These are phyloP conservation scores for Buathra laborator DNA, from an alignment of 2,888 invertebrate genomes.

Conservation along the genomic window DNA sequence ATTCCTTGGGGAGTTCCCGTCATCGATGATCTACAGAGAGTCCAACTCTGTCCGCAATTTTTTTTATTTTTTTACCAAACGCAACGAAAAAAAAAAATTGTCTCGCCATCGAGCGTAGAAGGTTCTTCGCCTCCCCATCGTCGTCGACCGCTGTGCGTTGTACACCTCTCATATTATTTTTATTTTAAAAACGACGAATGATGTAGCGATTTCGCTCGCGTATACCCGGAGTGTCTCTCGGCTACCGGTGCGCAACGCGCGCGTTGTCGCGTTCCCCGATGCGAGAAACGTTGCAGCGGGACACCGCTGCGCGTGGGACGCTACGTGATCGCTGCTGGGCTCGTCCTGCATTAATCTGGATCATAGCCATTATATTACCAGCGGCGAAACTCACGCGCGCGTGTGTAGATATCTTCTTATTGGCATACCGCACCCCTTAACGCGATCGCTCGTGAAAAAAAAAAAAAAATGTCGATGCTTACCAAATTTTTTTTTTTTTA, in stretches of 20 bases:
- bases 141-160: slow-evolving; percentile 39
- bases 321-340: slow-evolving; percentile 76
- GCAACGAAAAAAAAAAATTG: slow-evolving; percentile 12
- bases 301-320: slow-evolving; percentile 80
- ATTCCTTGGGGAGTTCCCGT: not conserved
- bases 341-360: slow-evolving; percentile 81
- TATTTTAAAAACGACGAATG: slow-evolving; percentile 76
- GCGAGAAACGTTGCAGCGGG: slow-evolving; percentile 64
- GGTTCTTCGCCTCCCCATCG: slow-evolving; percentile 48
- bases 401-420: slow-evolving; percentile 71
- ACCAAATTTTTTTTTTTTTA: slow-evolving; percentile 17
- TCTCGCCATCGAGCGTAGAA: slow-evolving; percentile 34
- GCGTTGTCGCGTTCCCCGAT: slow-evolving; percentile 59
- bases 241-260: slow-evolving; percentile 37
- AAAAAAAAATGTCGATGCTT: slow-evolving; percentile 67
- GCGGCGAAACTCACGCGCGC: slow-evolving; percentile 48
- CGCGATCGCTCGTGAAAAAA: slow-evolving; percentile 51
- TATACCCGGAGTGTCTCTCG: slow-evolving; percentile 3
- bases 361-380: slow-evolving; percentile 79
- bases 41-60: not conserved
- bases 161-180: slow-evolving; percentile 41
- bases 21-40: not conserved
- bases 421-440: slow-evolving; percentile 71
- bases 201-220: slow-evolving; percentile 69
- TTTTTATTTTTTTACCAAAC: slow-evolving; percentile 20